Evolutionary conservation across 2,113 vertebrate species (phyloP).

Genomic region (Pongo pygmaeus): DNA sequence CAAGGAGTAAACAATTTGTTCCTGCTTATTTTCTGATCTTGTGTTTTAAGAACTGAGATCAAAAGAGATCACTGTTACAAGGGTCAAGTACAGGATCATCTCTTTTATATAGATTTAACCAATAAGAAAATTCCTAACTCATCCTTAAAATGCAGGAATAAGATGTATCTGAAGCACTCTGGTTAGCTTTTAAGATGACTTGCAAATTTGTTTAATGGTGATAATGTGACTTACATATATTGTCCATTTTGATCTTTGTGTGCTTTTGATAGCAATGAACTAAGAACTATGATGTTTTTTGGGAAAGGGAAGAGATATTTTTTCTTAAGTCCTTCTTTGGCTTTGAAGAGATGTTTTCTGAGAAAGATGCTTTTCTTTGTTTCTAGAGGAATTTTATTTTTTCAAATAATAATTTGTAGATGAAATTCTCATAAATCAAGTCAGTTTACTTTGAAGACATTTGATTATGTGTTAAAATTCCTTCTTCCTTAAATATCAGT

Average conservation of each 20-base stretch:
- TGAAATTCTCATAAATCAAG: neutral
- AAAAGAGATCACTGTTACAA: neutral
- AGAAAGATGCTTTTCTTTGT: conserved; percentile 23
- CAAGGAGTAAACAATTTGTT: neutral
- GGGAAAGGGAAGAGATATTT: neutral
- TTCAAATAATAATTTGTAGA: neutral
- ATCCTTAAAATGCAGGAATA: neutral
- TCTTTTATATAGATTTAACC: conserved; percentile 29
- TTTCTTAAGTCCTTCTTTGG: neutral
- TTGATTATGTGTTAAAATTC: conserved; percentile 8
- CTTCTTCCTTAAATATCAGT: conserved; percentile 26
- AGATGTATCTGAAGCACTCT: neutral
- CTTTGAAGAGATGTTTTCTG: conserved; percentile 11
- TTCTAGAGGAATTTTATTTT: neutral
- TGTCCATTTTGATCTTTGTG: neutral
- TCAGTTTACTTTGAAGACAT: neutral
- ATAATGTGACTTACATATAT: conserved; percentile 5
- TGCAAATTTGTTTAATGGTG: neutral
- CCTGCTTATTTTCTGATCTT: conserved; percentile 19
- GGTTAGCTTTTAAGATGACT: neutral
- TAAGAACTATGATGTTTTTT: neutral
- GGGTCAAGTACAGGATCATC: neutral
- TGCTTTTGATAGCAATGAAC: conserved; percentile 11
- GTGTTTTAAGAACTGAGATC: conserved; percentile 1
- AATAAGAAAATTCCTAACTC: neutral